Conservation (phyloP, 37 sponge, comb jelly and placozoan species). For the Oopsacas minuta region DNA sequence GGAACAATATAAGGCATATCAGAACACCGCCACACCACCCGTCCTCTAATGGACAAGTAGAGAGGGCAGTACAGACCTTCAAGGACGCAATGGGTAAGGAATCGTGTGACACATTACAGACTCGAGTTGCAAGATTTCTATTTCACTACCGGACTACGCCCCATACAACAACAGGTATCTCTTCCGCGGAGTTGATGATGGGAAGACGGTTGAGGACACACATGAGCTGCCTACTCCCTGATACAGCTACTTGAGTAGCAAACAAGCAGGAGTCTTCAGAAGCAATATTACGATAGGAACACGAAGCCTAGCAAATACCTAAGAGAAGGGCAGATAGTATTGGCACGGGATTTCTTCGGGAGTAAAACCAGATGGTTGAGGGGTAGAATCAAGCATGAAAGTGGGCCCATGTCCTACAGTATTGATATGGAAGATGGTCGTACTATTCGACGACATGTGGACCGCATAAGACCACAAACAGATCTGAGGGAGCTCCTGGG, state of each 20-base stretch:
- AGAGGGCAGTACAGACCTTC: constrained; percentile 34
- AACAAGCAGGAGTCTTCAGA: no score
- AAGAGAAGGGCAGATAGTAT: background rate
- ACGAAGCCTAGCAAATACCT: background rate
- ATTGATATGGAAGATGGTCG: constrained; percentile 18
- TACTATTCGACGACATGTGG: constrained; percentile 21
- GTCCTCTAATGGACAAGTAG: constrained; percentile 30
- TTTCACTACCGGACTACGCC: constrained; percentile 27
- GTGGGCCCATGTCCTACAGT: constrained; percentile 21
- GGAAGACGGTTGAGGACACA: constrained; percentile 24
- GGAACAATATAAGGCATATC: constrained; percentile 25
- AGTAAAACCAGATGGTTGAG: background rate
- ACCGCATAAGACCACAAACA: constrained; percentile 3
- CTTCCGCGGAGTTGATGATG: constrained; percentile 25
- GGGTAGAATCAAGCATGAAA: background rate
- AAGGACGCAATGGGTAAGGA: constrained; percentile 24
- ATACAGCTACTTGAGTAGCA: constrained; percentile 14
- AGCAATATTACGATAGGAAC: background rate
- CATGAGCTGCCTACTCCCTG: constrained; percentile 18
- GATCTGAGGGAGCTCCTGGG: background rate
- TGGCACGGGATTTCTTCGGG: constrained; percentile 9
- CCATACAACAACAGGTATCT: constrained; percentile 17
- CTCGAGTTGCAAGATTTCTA: constrained; percentile 22
- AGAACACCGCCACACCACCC: constrained; percentile 29
- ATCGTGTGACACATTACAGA: background rate